Evolutionary conservation across 2,797 vertebrate genomes (phyloP), one percentile per base, ranked within the genome.

Genomic region (Orestias chungarensis): DNA sequence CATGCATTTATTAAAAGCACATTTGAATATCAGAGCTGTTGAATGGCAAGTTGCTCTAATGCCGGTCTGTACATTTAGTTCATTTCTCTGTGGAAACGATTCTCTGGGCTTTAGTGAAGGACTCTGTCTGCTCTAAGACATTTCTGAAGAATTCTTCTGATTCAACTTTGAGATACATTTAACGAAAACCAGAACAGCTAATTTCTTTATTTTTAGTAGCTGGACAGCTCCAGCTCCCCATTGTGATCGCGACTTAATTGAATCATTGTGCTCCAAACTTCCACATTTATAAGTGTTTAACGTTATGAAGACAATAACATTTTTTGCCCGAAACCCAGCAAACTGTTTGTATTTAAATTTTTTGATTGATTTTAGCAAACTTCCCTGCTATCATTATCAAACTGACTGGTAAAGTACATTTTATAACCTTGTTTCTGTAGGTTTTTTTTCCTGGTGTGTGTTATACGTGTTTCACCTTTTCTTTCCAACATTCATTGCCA

Each of bases 1-100:
- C 86, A 88, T 91, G 81, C 85, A 89, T 90, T 90, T 87, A 87
- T 87, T 85, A 86, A 86, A 79, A 73, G 49, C 18, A 38, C 66
- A 82, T 90, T 85, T 83, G n/a, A 75, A 84, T 82, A 80, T 78
- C 81, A 73, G 70, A 86, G 84, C 81, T 70, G 73, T 76, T 85
- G 75, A 49, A 89, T 73, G 57, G 64, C 66, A n/a, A 44, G 27
- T 75, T 65, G 75, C 74, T 57, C 64, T 73, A 78, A 52, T 29
- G 74, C 62, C 4, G 64, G 70, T 52, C 52, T 66, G 82, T 55
- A 59, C 57, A 75, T 68, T 27, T 64, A 64, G 11, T 70, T 67
- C 70, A 38, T 47, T 66, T 73, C 73, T 70, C 70, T 65, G 71
- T 67, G 62, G 73, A 71, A 73, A 62, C 52, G 55, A 62, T 62